Evolutionary conservation across 1,140 invertebrate species (phyloP).

Genomic region (Doryteuthis pealeii): DNA sequence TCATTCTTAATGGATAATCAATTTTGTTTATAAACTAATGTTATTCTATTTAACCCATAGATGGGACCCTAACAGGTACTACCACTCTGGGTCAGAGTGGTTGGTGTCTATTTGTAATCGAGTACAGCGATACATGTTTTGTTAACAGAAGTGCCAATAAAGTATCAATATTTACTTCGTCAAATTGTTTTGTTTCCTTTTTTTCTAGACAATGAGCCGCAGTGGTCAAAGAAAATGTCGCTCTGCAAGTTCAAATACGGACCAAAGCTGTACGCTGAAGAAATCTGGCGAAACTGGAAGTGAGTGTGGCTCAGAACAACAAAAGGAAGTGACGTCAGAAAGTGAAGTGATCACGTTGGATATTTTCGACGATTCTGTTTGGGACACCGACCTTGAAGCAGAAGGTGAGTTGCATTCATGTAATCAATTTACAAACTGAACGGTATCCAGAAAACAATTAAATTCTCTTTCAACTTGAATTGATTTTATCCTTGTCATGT

Average conservation of each 20-base stretch:
- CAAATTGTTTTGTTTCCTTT: background rate
- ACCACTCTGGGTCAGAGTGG: too few species aligned
- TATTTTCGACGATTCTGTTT: conserved; percentile 7
- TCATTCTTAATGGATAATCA: too few species aligned
- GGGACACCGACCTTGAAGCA: conserved; percentile 6
- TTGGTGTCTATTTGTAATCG: too few species aligned
- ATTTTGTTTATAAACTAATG: too few species aligned
- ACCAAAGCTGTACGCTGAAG: background rate
- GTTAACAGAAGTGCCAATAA: too few species aligned
- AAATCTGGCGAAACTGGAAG: background rate
- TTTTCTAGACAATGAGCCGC: background rate
- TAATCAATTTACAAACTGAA: background rate
- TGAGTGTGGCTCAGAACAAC: background rate
- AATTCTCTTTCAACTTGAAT: too few species aligned
- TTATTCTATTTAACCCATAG: too few species aligned
- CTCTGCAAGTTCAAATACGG: background rate
- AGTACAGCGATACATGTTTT: too few species aligned
- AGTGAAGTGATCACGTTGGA: background rate
- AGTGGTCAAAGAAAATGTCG: background rate
- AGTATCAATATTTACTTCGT: too few species aligned
- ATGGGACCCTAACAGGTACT: too few species aligned
- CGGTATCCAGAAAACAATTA: too few species aligned
- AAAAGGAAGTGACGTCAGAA: conserved; percentile 4
- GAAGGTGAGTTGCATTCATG: background rate
- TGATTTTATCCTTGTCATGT: too few species aligned